Evolutionary conservation across 2,113 vertebrate genomes (phyloP).

Genomic region (Amphiprion percula): DNA sequence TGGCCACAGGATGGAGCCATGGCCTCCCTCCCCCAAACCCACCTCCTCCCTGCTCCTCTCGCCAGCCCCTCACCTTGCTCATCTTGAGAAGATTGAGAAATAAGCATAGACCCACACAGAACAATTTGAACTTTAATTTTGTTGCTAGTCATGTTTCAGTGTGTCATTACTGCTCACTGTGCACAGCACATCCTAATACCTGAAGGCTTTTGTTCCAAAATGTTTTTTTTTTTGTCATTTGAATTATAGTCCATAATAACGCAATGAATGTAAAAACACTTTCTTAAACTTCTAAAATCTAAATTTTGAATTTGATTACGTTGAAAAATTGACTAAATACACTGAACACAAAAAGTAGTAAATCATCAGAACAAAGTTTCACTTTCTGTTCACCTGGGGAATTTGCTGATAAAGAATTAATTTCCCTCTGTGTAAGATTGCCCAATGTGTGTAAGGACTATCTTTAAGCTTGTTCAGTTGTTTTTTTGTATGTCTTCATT

Average conservation of each 20-base stretch:
- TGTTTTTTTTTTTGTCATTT: constrained; percentile 27
- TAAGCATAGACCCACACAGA: constrained; percentile 19
- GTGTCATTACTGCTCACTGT: constrained; percentile 23
- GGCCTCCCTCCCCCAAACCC: constrained; percentile 18
- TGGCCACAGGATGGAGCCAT: constrained; percentile 63
- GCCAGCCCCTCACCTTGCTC: constrained; percentile 37
- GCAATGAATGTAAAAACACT: constrained; percentile 23
- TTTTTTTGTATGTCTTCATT: constrained; percentile 45
- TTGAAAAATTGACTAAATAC: constrained; percentile 5
- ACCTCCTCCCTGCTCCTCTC: constrained; percentile 20
- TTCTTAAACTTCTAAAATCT: constrained; percentile 15
- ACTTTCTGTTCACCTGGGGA: constrained; percentile 22
- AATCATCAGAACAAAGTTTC: constrained; percentile 35
- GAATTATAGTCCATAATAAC: constrained; percentile 1
- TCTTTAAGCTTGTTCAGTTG: constrained; percentile 46
- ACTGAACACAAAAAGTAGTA: constrained; percentile 4
- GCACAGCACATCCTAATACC: constrained; percentile 12
- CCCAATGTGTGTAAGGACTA: constrained; percentile 42
- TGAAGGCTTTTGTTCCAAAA: constrained; percentile 29
- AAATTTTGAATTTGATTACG: constrained; percentile 7
- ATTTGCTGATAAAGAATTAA: constrained; percentile 18
- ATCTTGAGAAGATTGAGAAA: constrained; percentile 60
- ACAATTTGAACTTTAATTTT: constrained; percentile 54
- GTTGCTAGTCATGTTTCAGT: constrained; percentile 26
- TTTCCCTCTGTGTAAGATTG: constrained; percentile 31